Base-by-base conservation (phyloP, 2,797 vertebrate species). In the Leptatherina wallacei region DNA sequence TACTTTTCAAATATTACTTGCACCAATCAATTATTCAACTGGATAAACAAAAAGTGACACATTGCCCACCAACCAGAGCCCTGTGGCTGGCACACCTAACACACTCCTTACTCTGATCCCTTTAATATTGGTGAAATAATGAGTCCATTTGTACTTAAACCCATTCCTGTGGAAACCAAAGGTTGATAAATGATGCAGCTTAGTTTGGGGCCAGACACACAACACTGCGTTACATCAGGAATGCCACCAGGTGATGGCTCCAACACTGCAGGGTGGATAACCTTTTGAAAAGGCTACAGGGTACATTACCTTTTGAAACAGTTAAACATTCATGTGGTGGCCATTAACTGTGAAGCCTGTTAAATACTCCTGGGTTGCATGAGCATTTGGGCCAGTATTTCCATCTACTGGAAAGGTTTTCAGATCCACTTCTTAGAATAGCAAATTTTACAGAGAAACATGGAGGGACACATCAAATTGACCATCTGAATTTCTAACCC, bases 261-360 rank as follows among this genome's bases (percentile, higher is more conserved):
- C 9, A 60, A 68, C 70, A 44, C 81, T 80, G 75, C 59, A 24
- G 81, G 78, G 72, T n/a, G 76, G 73, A 78, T 88, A 87, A 91
- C 87, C 85, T 91, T 91, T 89, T 67, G 60, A 87, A 77, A 83
- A 82, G 75, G 83, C 81, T 82, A 76, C 61, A 24, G 81, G 80
- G 71, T 32, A 76, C 70, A 76, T 88, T 86, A 91, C 87, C 85
- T 91, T 91, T 89, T 67, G 58, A 87, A 78, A 83, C 62, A 88
- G 86, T 88, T 85, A 86, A 83, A 85, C 72, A 85, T 89, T 83
- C 82, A 90, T 84, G 81, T 35, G 79, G 78, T 67, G 82, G 78
- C 77, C 86, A 89, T 89, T 89, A 89, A 85, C 44, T 80, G 76
- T 75, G 77, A 80, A 83, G 76, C 83, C 89, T 86, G 82, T 82